phyloP scores from a whole-genome alignment of 2,797 vertebrate genomes.

The Micromesistius poutassou region DNA sequence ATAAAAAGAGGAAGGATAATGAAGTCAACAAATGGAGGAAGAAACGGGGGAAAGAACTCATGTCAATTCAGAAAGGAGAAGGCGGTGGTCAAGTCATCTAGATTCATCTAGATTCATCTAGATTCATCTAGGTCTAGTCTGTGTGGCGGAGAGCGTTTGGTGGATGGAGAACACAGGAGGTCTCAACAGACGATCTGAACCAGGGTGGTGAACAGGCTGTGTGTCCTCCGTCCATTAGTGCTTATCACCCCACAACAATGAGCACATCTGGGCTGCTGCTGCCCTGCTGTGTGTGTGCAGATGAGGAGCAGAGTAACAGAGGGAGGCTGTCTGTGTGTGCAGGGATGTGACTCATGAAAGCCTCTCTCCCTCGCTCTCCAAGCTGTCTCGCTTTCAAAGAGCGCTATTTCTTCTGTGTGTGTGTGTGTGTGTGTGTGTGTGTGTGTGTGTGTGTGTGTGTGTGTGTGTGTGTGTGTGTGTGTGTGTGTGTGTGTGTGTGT shows the following conservation, averaged over 20 bases:
- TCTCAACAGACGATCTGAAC: background rate
- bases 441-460: slow-evolving; percentile 16
- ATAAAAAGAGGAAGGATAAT: no score
- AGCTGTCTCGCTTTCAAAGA: background rate
- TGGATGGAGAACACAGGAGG: background rate
- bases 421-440: slow-evolving; percentile 20
- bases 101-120: no score
- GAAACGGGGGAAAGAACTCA: background rate
- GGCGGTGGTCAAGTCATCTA: background rate
- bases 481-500: slow-evolving; percentile 12
- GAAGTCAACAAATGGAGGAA: no score
- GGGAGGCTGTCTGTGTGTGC: background rate
- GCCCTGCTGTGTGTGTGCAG: background rate
- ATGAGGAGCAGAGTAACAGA: background rate
- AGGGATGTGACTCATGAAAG: background rate
- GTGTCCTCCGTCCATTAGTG: background rate
- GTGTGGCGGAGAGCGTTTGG: background rate
- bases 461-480: slow-evolving; percentile 10
- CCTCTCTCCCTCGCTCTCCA: background rate
- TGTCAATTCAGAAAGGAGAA: background rate
- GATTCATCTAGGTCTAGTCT: no score
- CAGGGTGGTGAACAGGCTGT: background rate
- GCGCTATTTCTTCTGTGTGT: background rate
- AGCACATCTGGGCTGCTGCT: background rate
- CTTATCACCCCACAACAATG: background rate